phyloP scores from a whole-genome alignment of 2,113 vertebrate species.

The Pseudopipra pipra region DNA sequence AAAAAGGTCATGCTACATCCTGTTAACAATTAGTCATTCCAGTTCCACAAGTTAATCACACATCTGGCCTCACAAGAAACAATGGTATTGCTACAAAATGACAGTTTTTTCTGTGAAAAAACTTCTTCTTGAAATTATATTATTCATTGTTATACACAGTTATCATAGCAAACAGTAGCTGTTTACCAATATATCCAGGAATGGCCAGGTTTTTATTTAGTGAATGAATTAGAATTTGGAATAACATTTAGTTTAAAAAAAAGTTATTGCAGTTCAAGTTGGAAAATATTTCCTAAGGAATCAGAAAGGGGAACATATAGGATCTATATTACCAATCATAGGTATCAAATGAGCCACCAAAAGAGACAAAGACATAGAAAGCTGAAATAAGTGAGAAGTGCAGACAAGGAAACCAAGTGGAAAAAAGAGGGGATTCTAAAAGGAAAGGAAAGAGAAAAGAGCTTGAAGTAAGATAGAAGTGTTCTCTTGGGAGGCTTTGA shows the following conservation, averaged over 20 bases:
- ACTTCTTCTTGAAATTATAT: neutral
- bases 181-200: neutral
- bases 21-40: neutral
- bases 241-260: neutral
- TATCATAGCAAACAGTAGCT: neutral
- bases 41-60: neutral
- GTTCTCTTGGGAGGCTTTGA: neutral
- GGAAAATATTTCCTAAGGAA: neutral
- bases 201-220: neutral
- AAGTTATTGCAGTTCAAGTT: neutral
- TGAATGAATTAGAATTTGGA: neutral
- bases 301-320: neutral
- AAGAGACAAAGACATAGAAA: neutral
- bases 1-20: neutral
- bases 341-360: neutral
- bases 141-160: neutral
- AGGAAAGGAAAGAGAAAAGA: neutral
- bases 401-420: neutral
- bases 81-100: neutral
- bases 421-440: neutral
- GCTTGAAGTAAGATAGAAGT: neutral
- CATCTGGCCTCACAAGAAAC: neutral
- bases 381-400: neutral
- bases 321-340: neutral
- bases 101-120: neutral